Evolutionary conservation across 2,113 vertebrate species (phyloP).

Genomic region (Cinclus cinclus): DNA sequence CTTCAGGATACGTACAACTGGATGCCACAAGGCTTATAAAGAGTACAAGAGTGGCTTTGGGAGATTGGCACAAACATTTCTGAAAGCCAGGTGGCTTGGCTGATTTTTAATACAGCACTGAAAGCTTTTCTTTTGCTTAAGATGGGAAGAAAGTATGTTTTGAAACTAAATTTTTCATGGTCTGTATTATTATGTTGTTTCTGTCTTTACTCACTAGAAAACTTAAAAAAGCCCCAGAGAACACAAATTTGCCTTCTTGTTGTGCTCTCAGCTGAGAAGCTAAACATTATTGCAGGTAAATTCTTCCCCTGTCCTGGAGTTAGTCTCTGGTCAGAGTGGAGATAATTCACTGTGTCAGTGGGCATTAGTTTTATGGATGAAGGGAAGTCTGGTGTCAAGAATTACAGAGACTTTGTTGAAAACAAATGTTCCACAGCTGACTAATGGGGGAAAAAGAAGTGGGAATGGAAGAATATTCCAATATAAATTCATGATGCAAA

Average conservation of each 20-base stretch:
- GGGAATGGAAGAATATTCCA: not conserved
- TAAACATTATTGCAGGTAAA: not conserved
- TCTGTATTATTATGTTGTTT: not conserved
- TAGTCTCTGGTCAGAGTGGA: not conserved
- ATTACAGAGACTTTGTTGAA: not conserved
- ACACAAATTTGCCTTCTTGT: not conserved
- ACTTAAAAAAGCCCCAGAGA: not conserved
- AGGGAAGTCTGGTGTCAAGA: not conserved
- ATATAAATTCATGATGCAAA: not conserved
- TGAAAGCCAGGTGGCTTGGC: not conserved
- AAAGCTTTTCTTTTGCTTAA: not conserved
- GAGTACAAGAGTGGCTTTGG: not conserved
- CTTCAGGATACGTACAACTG: not conserved
- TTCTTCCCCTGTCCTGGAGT: not conserved
- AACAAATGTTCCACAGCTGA: not conserved
- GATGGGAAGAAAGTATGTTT: not conserved
- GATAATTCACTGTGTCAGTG: not conserved
- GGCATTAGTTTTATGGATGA: not conserved
- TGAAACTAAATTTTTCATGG: fast-evolving
- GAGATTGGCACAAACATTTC: not conserved
- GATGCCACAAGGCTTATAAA: not conserved
- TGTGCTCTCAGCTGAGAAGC: not conserved
- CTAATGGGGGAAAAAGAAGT: not conserved
- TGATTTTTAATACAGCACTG: not conserved
- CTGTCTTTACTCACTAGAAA: not conserved